Evolutionary conservation across 2,797 vertebrate genomes (phyloP).

Genomic region (Ptychadena robeensis): DNA sequence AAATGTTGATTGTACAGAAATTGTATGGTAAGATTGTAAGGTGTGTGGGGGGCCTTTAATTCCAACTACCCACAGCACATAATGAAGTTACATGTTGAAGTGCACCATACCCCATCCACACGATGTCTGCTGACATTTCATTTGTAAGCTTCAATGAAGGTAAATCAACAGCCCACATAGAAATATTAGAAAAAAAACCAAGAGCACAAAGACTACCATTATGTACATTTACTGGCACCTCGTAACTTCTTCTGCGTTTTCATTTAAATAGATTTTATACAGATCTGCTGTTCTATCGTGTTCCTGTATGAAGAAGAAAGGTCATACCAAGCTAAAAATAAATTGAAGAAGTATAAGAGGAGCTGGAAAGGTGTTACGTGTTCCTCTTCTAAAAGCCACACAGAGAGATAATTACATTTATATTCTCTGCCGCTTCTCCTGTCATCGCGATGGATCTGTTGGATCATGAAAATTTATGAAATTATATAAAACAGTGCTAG

Average conservation of each 20-base stretch:
- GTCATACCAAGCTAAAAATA: conserved; percentile 72
- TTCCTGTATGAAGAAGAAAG: conserved; percentile 70
- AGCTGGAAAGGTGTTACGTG: conserved; percentile 66
- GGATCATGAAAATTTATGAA: conserved; percentile 4
- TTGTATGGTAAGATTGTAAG: too few relatives aligned
- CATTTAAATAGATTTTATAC: background rate
- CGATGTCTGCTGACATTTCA: background rate
- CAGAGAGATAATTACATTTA: conserved; percentile 33
- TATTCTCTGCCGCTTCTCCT: conserved; percentile 16
- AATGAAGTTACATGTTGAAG: background rate
- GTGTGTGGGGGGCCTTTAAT: too few relatives aligned
- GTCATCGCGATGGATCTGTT: conserved; percentile 30
- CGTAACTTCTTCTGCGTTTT: background rate
- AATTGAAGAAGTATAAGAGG: conserved; percentile 68
- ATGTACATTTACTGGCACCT: background rate
- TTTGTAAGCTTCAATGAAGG: background rate
- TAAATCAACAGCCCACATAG: background rate
- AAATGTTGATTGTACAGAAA: too few relatives aligned
- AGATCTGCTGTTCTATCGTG: background rate
- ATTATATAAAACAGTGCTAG: conserved; percentile 8
- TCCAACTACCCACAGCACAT: background rate
- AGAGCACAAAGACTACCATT: background rate
- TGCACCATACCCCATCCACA: background rate
- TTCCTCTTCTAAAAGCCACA: conserved; percentile 71
- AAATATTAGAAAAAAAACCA: background rate